phyloP scores from a whole-genome alignment of 2,113 vertebrate species.

The Callipepla squamata region DNA sequence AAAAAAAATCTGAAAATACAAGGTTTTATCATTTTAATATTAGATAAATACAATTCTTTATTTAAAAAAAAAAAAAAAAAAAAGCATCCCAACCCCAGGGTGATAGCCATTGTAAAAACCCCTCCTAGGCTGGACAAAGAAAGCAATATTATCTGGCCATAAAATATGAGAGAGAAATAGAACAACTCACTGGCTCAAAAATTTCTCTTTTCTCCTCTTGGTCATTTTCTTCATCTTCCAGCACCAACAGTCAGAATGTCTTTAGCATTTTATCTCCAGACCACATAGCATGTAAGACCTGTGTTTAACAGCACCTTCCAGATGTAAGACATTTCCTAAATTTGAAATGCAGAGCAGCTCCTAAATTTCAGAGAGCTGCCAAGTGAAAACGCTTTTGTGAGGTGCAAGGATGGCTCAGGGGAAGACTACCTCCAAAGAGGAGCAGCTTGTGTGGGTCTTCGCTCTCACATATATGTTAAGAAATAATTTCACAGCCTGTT shows the following conservation, averaged over 20 bases:
- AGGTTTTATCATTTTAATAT: not conserved
- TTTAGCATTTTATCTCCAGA: not conserved
- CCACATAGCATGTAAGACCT: not conserved
- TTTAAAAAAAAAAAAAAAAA: not conserved
- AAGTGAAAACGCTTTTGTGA: not conserved
- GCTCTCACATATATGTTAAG: not conserved
- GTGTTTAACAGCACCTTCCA: slow-evolving; percentile 4
- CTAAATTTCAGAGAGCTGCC: slow-evolving; percentile 14
- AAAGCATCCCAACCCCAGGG: not conserved
- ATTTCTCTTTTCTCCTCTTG: not conserved
- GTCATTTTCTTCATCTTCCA: not conserved
- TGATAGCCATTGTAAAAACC: not conserved
- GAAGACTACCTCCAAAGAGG: not conserved
- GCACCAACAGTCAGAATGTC: not conserved
- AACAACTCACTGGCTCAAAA: not conserved
- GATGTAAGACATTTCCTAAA: slow-evolving; percentile 20
- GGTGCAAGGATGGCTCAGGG: not conserved
- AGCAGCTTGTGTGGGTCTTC: not conserved
- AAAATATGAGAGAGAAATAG: not conserved
- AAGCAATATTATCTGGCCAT: not conserved
- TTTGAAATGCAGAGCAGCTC: slow-evolving; percentile 25
- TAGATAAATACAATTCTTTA: not conserved
- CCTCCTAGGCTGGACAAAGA: not conserved
- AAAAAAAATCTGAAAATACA: not conserved
- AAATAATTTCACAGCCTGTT: slow-evolving; percentile 31